Percentiles rank a stretch among this genome's conserved stretches.
Evolutionary conservation across 2,888 invertebrate species (phyloP).

Genomic region (Pseudococcus viburni): DNA sequence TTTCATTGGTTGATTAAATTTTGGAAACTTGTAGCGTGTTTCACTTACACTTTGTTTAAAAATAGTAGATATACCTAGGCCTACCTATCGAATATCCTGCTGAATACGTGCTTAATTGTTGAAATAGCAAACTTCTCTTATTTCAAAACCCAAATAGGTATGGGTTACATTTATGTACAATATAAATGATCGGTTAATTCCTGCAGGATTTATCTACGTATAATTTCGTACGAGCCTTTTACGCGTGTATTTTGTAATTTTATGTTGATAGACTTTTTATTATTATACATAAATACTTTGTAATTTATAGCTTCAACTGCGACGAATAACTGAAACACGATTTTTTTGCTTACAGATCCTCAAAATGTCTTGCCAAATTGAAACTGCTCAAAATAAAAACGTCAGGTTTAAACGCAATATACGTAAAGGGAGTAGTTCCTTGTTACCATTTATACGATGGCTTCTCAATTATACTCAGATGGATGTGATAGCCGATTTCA

Average conservation of each 20-base stretch:
- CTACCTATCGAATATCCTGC: no score
- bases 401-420: conserved; percentile 50
- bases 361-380: conserved; percentile 61
- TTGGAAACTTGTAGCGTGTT: not conserved
- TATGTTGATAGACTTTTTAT: not conserved
- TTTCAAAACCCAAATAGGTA: not conserved
- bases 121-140: not conserved
- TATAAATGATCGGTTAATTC: not conserved
- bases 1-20: not conserved
- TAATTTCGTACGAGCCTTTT: not conserved
- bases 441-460: conserved; percentile 71
- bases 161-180: not conserved
- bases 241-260: not conserved
- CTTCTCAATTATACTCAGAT: conserved; percentile 79
- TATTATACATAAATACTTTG: no score
- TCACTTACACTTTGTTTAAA: not conserved
- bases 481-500: conserved; percentile 83
- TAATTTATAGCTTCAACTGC: no score
- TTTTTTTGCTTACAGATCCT: not conserved
- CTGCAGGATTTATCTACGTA: not conserved
- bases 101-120: not conserved
- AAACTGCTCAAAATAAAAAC: conserved; percentile 40
- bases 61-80: not conserved
- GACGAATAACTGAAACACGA: no score
- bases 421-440: conserved; percentile 54